These are phyloP conservation scores for Naso thynnoides DNA, from an alignment of 2,797 vertebrate species.

Conservation along the genomic window DNA sequence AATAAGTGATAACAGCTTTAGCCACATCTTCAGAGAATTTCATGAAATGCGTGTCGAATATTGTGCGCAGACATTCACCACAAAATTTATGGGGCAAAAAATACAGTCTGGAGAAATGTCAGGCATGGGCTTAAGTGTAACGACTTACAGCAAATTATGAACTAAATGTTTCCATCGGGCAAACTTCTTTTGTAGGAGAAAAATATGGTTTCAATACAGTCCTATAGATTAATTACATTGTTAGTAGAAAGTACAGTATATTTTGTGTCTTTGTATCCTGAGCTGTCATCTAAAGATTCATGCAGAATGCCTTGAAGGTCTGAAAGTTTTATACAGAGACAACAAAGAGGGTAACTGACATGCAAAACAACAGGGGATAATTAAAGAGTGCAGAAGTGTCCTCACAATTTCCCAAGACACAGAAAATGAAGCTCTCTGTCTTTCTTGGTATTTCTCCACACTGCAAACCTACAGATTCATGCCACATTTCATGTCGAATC, in stretches of 20 bases:
- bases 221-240: slow-evolving; percentile 3
- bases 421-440: slow-evolving; percentile 1
- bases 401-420: neutral
- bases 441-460: neutral
- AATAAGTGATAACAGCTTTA: slow-evolving; percentile 23
- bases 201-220: neutral
- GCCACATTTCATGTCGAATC: neutral
- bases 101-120: neutral
- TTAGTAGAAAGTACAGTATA: no score
- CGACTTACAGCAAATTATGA: neutral
- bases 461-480: neutral
- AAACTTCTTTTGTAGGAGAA: neutral
- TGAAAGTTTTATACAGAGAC: neutral
- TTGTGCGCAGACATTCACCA: slow-evolving; percentile 3
- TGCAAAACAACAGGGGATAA: neutral
- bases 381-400: neutral
- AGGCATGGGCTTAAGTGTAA: neutral
- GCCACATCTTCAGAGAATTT: slow-evolving; percentile 13
- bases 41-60: slow-evolving; percentile 23
- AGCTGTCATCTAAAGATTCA: neutral
- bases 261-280: no score
- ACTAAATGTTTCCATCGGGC: neutral
- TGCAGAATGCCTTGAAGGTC: neutral
- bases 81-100: neutral
- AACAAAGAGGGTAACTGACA: slow-evolving; percentile 19